A percentile compares a stretch with the other conserved stretches of the same genome.
Conservation (phyloP, 2,113 vertebrate genomes). For the Prunella fulvescens region DNA sequence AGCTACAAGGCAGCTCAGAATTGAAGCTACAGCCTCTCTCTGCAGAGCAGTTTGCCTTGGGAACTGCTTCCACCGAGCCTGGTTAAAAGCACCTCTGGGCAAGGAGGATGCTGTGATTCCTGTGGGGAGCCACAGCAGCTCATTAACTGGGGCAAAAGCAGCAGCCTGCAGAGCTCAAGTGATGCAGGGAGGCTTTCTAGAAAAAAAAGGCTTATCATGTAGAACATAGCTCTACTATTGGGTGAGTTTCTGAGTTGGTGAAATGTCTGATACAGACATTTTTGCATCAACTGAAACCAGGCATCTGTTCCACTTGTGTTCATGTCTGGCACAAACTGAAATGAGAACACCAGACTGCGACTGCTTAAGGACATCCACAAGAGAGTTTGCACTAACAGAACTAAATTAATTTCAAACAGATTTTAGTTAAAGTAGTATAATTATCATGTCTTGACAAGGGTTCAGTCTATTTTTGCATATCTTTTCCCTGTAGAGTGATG, state of each 20-base stretch:
- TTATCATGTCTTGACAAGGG: not conserved
- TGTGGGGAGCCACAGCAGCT: not conserved
- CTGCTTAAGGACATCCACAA: not conserved
- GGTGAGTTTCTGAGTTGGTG: not conserved
- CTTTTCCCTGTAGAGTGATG: not conserved
- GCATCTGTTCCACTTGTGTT: not conserved
- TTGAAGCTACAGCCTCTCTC: not conserved
- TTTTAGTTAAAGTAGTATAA: conserved; percentile 25
- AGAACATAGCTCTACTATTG: not conserved
- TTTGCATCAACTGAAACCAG: not conserved
- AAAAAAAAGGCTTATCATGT: not conserved
- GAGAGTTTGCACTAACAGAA: not conserved
- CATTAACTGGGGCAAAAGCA: not conserved
- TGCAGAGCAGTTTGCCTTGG: not conserved
- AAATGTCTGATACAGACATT: not conserved
- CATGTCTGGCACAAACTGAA: not conserved
- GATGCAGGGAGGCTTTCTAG: not conserved
- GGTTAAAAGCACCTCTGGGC: not conserved
- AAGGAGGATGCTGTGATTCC: not conserved
- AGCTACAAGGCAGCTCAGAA: not conserved
- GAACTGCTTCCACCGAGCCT: not conserved
- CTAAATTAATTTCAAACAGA: conserved; percentile 14
- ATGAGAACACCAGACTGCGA: not conserved
- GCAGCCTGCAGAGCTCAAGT: not conserved
- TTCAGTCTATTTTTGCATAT: not conserved